Percentiles rank a stretch among this genome's conserved stretches.
These are phyloP conservation scores for Drosophila suboccidentalis DNA, from an alignment of 2,888 invertebrate genomes.

Conservation along the genomic window DNA sequence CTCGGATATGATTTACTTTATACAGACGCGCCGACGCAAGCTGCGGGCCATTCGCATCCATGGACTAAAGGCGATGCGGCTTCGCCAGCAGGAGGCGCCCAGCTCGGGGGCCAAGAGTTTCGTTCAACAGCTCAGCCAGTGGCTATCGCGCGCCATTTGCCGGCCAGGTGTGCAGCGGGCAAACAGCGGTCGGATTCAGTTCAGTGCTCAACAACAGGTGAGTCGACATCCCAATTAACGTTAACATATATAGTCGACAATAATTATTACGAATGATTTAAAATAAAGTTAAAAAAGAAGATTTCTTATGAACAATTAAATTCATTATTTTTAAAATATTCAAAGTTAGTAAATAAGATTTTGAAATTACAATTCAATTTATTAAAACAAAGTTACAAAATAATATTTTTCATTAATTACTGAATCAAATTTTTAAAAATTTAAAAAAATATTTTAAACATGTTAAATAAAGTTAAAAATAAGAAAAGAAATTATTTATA, in stretches of 20 bases:
- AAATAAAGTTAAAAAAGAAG: too few species aligned
- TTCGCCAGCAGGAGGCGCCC: conserved; percentile 56
- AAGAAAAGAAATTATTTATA: too few species aligned
- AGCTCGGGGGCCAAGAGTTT: conserved; percentile 42
- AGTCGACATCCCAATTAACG: background rate
- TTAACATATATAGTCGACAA: background rate
- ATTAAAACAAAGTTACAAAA: too few species aligned
- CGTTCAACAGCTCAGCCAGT: conserved; percentile 54
- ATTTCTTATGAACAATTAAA: too few species aligned
- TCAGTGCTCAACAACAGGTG: conserved; percentile 46
- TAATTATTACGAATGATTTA: too few species aligned
- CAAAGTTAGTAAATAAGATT: too few species aligned
- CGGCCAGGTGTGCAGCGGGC: conserved; percentile 70
- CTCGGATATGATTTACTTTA: conserved; percentile 77
- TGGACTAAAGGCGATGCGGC: conserved; percentile 73
- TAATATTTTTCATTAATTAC: too few species aligned
- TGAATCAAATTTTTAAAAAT: too few species aligned
- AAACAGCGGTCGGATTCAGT: conserved; percentile 32
- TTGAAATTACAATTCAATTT: too few species aligned
- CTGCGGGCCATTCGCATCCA: conserved; percentile 80
- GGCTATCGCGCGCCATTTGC: conserved; percentile 77
- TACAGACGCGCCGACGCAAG: conserved; percentile 83
- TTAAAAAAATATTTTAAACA: too few species aligned
- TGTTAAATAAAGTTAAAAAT: too few species aligned
- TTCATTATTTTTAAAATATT: background rate